Evolutionary conservation across 2,113 vertebrate genomes (phyloP).

Genomic region (Cromileptes altivelis): DNA sequence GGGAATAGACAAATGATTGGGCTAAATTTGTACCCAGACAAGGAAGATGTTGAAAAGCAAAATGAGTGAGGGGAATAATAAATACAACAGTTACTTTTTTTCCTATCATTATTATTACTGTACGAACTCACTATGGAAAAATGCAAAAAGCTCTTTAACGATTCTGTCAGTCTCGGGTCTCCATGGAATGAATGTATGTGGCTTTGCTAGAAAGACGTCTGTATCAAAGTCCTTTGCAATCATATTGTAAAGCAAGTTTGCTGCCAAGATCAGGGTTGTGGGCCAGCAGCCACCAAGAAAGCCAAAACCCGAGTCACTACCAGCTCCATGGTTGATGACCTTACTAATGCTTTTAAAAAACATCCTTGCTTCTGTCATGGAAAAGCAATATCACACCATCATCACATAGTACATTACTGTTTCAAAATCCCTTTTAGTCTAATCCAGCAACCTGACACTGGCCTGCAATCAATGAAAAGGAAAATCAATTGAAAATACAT

Average conservation of each 20-base stretch:
- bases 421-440: conserved; percentile 4
- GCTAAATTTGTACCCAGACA: too few relatives aligned
- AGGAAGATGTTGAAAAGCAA: too few relatives aligned
- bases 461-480: conserved; percentile 39
- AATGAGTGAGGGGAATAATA: too few relatives aligned
- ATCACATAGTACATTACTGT: conserved; percentile 15
- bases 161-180: neutral
- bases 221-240: neutral
- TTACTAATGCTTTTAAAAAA: conserved; percentile 15
- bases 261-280: neutral
- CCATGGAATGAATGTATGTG: neutral
- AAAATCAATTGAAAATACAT: conserved; percentile 61
- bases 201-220: too few relatives aligned
- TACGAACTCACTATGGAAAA: too few relatives aligned
- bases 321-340: conserved; percentile 7
- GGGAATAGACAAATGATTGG: too few relatives aligned
- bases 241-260: neutral
- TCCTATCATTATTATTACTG: too few relatives aligned
- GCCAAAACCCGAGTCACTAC: neutral
- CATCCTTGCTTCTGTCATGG: neutral
- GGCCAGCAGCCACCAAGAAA: neutral
- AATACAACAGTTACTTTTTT: too few relatives aligned
- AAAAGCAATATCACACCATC: conserved; percentile 3
- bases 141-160: too few relatives aligned
- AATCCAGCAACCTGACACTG: conserved; percentile 43